Evolutionary conservation across 2,888 invertebrate species (phyloP).

Genomic region (Watsonalla binaria): DNA sequence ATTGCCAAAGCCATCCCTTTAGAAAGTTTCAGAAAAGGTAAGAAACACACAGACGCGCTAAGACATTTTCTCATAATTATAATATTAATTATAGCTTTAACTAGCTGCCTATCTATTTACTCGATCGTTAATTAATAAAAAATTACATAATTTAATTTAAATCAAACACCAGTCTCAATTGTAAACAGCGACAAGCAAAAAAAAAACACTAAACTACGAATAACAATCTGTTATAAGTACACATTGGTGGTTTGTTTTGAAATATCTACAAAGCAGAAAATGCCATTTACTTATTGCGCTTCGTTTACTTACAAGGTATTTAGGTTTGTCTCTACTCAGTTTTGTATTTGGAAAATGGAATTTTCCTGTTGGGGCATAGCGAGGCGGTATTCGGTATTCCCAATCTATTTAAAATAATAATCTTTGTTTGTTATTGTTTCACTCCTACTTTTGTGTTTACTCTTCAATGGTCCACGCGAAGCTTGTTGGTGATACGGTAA

Average conservation of each 20-base stretch:
- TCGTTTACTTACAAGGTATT: constrained; percentile 77
- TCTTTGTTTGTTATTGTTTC: constrained; percentile 17
- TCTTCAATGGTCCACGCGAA: constrained; percentile 24
- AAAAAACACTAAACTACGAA: constrained; percentile 11
- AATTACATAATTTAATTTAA: too few species aligned
- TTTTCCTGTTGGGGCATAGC: constrained; percentile 66
- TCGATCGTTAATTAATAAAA: too few species aligned
- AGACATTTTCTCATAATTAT: too few species aligned
- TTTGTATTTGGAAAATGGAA: constrained; percentile 72
- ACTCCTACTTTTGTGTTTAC: constrained; percentile 50
- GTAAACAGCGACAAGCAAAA: not conserved
- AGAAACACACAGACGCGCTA: too few species aligned
- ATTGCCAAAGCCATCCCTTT: too few species aligned
- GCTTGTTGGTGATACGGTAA: not conserved
- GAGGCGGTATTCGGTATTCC: constrained; percentile 53
- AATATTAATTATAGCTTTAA: too few species aligned
- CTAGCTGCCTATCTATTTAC: too few species aligned
- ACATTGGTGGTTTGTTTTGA: constrained; percentile 61
- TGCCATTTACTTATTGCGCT: constrained; percentile 73
- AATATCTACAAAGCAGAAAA: constrained; percentile 60
- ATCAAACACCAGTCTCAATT: too few species aligned
- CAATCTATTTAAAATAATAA: constrained; percentile 61
- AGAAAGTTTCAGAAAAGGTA: too few species aligned
- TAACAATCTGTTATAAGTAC: constrained; percentile 54
- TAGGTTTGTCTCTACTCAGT: constrained; percentile 64